These are phyloP conservation scores for Proales similis DNA, from an alignment of 1,140 invertebrate genomes.

Conservation along the genomic window DNA sequence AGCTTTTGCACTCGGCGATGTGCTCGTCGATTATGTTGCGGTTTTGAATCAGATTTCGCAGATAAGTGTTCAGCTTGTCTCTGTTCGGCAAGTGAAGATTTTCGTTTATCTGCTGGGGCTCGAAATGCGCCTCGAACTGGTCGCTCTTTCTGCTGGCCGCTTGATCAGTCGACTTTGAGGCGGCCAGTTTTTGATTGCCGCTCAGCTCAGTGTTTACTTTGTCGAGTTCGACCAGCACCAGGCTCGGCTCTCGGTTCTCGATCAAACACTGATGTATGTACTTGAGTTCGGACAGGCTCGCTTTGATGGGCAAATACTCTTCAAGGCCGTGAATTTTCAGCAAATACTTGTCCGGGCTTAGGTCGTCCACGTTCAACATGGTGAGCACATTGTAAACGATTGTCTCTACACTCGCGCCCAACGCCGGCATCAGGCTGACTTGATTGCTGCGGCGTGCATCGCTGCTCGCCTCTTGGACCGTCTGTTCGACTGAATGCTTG, in stretches of 20 bases:
- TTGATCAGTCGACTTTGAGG: not conserved
- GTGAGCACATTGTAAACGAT: slow-evolving; percentile 11
- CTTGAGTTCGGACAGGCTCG: slow-evolving; percentile 2
- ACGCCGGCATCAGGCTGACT: not conserved
- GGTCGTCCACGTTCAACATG: slow-evolving; percentile 6
- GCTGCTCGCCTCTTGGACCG: too few species aligned
- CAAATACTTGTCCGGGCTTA: slow-evolving; percentile 17
- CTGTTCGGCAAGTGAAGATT: not conserved
- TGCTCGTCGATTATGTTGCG: not conserved
- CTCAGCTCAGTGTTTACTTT: not conserved
- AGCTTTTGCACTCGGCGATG: too few species aligned
- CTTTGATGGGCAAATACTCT: slow-evolving; percentile 20
- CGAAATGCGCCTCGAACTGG: not conserved
- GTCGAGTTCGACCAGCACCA: slow-evolving; percentile 8
- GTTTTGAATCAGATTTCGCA: not conserved
- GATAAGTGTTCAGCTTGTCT: not conserved
- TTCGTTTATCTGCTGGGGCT: not conserved
- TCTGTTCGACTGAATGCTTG: too few species aligned
- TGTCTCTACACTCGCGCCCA: slow-evolving; percentile 19
- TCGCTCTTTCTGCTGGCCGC: not conserved
- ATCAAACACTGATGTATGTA: slow-evolving; percentile 28
- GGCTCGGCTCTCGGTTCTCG: slow-evolving; percentile 21
- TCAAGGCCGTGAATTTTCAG: slow-evolving; percentile 31
- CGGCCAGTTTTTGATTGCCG: not conserved
- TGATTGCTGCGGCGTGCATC: too few species aligned